These are phyloP conservation scores for Lepidiolamprologus cunningtoni DNA, from an alignment of 2,113 vertebrate genomes.

Conservation along the genomic window DNA sequence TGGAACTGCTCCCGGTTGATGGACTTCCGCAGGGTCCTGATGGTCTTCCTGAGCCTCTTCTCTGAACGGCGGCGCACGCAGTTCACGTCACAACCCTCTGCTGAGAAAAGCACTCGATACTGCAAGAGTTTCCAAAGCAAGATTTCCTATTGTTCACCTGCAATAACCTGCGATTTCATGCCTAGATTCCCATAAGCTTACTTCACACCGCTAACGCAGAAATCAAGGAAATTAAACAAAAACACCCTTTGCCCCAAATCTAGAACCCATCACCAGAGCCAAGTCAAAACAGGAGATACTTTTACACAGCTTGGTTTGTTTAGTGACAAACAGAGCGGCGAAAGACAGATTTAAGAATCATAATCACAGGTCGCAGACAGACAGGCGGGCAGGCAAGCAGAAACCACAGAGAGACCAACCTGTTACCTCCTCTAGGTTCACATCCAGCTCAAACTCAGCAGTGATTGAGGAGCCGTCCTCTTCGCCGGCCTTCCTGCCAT, in stretches of 20 bases:
- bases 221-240: not conserved
- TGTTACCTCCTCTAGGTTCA: conserved; percentile 96
- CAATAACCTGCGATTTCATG: not conserved
- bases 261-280: conserved; percentile 21
- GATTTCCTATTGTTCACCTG: not conserved
- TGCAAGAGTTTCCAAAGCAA: conserved; percentile 30
- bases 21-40: conserved; percentile 86
- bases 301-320: conserved; percentile 70
- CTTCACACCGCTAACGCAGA: not conserved
- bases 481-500: conserved; percentile 72
- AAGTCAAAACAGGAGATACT: conserved; percentile 96
- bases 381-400: conserved; percentile 37
- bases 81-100: conserved; percentile 86
- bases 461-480: conserved; percentile 83
- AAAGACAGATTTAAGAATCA: conserved; percentile 13
- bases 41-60: conserved; percentile 88
- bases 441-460: conserved; percentile 90
- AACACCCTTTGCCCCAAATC: not conserved
- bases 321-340: conserved; percentile 35
- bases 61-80: conserved; percentile 84
- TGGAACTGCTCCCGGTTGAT: conserved; percentile 90
- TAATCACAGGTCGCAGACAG: conserved; percentile 10
- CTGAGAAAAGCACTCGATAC: conserved; percentile 57
- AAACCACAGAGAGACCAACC: conserved; percentile 85
- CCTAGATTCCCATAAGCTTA: conserved; percentile 12